Evolutionary conservation across 1,140 invertebrate species (phyloP).

Genomic region (Leptinotarsa undecemlineata): DNA sequence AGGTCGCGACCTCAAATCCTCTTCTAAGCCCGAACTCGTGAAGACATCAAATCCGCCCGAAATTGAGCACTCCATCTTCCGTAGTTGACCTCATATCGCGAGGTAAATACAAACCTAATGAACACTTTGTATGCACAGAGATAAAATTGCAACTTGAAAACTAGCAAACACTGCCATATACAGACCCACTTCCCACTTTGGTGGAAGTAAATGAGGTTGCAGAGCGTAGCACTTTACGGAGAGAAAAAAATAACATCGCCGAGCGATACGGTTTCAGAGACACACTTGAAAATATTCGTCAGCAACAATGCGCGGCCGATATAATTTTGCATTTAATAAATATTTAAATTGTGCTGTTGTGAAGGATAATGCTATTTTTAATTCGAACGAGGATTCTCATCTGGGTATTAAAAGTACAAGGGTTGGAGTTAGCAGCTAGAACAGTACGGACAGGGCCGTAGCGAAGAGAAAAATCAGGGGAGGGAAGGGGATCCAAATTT

Average conservation of each 20-base stretch:
- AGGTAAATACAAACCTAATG: constrained; percentile 28
- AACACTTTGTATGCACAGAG: constrained; percentile 30
- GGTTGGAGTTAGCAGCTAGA: too few relatives aligned
- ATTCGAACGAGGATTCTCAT: too few relatives aligned
- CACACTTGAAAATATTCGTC: neutral
- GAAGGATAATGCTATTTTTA: too few relatives aligned
- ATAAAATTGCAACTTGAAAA: constrained; percentile 26
- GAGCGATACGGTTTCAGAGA: neutral
- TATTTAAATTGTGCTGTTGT: too few relatives aligned
- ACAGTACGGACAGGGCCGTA: too few relatives aligned
- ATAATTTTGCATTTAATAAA: too few relatives aligned
- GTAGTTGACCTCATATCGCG: constrained; percentile 22
- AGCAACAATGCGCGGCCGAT: neutral
- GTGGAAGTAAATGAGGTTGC: neutral
- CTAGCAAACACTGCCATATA: constrained; percentile 19
- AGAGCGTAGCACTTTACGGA: neutral
- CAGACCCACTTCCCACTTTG: constrained; percentile 1
- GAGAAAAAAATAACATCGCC: neutral
- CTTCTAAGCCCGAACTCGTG: too few relatives aligned
- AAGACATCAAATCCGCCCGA: too few relatives aligned
- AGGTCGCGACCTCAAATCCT: too few relatives aligned
- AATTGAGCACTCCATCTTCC: neutral
- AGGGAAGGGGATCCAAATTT: too few relatives aligned
- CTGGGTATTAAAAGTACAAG: too few relatives aligned
- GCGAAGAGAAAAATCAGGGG: too few relatives aligned